Conservation (phyloP, 2,797 vertebrate species). For the Agapornis canus region DNA sequence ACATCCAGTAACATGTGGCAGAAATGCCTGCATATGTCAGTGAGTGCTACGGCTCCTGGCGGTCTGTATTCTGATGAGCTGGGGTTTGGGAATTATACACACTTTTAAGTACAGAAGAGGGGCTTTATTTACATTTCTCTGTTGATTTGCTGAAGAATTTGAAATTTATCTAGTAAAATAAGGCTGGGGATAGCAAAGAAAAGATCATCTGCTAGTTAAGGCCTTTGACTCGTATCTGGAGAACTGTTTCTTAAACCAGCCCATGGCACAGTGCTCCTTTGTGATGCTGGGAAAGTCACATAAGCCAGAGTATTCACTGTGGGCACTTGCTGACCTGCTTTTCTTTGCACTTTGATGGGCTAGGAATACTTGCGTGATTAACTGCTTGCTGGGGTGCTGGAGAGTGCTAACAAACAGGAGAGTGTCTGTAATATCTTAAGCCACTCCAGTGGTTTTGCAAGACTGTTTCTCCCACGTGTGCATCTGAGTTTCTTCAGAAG, state of each 20-base stretch:
- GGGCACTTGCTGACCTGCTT: not conserved
- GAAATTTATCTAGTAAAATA: not conserved
- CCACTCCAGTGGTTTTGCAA: not conserved
- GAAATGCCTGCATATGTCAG: accelerated
- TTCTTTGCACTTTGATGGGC: not conserved
- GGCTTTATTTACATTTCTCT: not conserved
- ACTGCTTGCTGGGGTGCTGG: not conserved
- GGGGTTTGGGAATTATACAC: not conserved
- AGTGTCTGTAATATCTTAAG: not conserved
- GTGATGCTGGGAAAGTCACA: not conserved
- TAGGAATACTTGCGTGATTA: not conserved
- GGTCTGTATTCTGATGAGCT: not conserved
- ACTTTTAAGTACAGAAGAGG: not conserved
- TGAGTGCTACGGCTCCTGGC: not conserved
- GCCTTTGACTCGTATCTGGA: not conserved
- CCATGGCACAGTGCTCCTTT: not conserved
- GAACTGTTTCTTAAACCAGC: not conserved
- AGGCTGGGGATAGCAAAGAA: not conserved
- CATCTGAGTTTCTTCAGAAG: slow-evolving; percentile 21
- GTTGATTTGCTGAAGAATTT: not conserved
- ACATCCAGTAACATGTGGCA: slow-evolving; percentile 29
- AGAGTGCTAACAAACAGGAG: not conserved
- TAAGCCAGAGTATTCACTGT: not conserved
- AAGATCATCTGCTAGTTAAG: not conserved
- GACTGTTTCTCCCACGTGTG: not conserved